Evolutionary conservation across 2,113 vertebrate genomes (phyloP), one percentile per base, ranked within the genome.

Genomic region (Oreochromis spilurus): DNA sequence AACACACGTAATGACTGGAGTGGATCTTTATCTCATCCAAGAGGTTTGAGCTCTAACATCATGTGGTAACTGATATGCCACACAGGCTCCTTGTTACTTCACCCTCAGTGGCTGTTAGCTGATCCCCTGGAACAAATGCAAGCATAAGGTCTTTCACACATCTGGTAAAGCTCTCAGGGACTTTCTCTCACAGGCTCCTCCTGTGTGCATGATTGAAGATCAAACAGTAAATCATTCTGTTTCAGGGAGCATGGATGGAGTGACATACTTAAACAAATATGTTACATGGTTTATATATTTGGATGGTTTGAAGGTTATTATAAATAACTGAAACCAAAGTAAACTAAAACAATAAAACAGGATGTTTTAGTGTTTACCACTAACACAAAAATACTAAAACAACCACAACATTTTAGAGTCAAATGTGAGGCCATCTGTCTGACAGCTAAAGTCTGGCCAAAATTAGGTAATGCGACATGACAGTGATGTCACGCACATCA

Each of bases 91-190:
- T 55, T 70, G 40, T 79, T 50, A 88, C 57, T 11, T 85, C 45
- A 77, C 4, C 45, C 45, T 77, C 83, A 38, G 57, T 21, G 43
- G 65, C 48, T 77, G 16, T 81, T 13, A 21, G 80, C 81, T 54
- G 50, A 11, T 80, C 17, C 52, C 38, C 57, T 70, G 79, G 82
- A 78, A 40, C 29, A 19, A 34, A 84, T 45, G 38, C 82, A 14
- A 3, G 52, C 70, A 79, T 78, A 43, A 58, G 11, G 45, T 90
- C 60, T 57, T 48, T n/a, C 50, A 75, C 55, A 86, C 87, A 91
- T 91, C 91, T 87, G 88, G 80, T 79, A 89, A 84, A 88, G 57
- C 24, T 65, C 48, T 83, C 36, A 21, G 6, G 11, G 38, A 26
- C 12, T 53, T 45, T 52, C 34, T 36, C 79, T 58, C 72, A 67